Conservation (phyloP, 2,888 invertebrate genomes). For the Drosophila buzzatii region DNA sequence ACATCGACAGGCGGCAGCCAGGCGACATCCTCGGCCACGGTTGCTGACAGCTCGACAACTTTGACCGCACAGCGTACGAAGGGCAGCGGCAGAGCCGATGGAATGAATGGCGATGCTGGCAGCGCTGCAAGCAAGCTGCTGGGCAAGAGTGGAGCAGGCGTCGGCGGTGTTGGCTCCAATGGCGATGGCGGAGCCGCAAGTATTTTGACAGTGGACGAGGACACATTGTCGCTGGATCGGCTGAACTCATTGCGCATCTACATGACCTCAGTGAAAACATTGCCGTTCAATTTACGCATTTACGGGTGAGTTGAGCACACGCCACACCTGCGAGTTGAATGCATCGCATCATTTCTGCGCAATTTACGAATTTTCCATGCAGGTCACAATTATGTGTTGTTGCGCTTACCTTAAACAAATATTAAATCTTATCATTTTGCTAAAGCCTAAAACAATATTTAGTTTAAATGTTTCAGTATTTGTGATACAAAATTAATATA, state of each 20-base stretch:
- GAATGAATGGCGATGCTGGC: slow-evolving; percentile 40
- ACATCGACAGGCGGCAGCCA: slow-evolving; percentile 81
- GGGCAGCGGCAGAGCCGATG: slow-evolving; percentile 49
- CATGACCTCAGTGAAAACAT: slow-evolving; percentile 84
- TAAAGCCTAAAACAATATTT: not conserved
- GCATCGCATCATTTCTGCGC: slow-evolving; percentile 19
- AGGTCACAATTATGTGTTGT: not conserved
- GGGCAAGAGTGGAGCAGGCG: slow-evolving; percentile 37
- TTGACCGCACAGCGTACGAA: slow-evolving; percentile 65
- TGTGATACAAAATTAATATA: not conserved
- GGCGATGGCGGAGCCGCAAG: slow-evolving; percentile 58
- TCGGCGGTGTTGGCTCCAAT: slow-evolving; percentile 35
- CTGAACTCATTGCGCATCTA: slow-evolving; percentile 85
- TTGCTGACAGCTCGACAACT: slow-evolving; percentile 72
- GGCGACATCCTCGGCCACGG: slow-evolving; percentile 63
- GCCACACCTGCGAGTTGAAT: not conserved
- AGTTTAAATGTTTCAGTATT: not conserved
- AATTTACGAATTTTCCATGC: slow-evolving; percentile 16
- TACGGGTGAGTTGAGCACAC: slow-evolving; percentile 83
- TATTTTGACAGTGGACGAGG: slow-evolving; percentile 83
- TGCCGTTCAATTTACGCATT: slow-evolving; percentile 85
- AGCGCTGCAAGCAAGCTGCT: slow-evolving; percentile 65
- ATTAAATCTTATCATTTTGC: not conserved
- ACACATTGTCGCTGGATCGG: slow-evolving; percentile 84
- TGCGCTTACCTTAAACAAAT: not conserved